A percentile compares a stretch with the other conserved stretches of the same genome.
phyloP scores from a whole-genome alignment of 2,113 vertebrate species.

The Pandion haliaetus region DNA sequence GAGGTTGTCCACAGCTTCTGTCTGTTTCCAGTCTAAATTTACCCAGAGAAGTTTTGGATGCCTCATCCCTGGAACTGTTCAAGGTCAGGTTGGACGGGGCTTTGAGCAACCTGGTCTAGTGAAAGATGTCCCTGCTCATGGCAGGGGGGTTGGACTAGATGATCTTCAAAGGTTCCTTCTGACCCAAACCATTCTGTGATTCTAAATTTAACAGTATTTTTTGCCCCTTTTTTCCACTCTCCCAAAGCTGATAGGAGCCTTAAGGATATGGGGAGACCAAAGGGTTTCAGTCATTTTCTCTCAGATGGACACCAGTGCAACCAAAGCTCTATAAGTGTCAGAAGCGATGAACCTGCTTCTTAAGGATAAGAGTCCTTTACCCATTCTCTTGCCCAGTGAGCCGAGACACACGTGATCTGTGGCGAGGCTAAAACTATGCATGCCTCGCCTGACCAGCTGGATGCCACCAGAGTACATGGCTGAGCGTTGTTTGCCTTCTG shows the following conservation, averaged over 20 bases:
- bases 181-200: not conserved
- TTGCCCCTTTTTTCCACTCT: not conserved
- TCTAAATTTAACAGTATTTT: not conserved
- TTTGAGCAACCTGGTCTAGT: not conserved
- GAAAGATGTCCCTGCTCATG: not conserved
- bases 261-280: not conserved
- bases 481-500: not conserved
- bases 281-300: not conserved
- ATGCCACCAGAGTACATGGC: not conserved
- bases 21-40: not conserved
- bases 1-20: not conserved
- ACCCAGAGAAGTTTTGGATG: not conserved
- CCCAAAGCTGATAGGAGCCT: not conserved
- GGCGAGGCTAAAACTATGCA: not conserved
- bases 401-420: not conserved
- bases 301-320: not conserved
- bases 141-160: not conserved
- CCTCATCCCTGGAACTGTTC: not conserved
- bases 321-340: not conserved
- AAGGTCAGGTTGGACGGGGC: not conserved
- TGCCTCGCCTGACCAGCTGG: not conserved
- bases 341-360: not conserved
- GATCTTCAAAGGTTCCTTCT: not conserved
- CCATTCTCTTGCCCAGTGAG: not conserved
- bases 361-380: not conserved